A percentile compares a stretch with the other conserved stretches of the same genome.
Conservation (phyloP, 2,797 vertebrate species). For the Hipposideros larvatus region DNA sequence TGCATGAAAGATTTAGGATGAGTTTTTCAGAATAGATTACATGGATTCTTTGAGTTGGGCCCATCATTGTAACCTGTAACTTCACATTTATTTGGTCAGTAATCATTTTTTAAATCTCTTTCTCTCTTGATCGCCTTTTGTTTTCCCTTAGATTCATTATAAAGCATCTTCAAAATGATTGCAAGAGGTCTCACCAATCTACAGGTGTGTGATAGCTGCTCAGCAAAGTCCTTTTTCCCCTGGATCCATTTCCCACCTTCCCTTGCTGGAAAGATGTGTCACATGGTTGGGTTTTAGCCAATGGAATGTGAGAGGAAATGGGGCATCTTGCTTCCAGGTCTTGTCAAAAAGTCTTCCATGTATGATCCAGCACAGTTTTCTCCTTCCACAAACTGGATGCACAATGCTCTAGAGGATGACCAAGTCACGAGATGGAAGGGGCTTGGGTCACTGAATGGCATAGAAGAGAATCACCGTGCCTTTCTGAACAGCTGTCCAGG, state of each 20-base stretch:
- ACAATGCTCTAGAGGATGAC: background rate
- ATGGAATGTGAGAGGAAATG: background rate
- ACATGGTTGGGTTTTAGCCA: background rate
- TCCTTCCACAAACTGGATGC: background rate
- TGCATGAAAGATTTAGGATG: background rate
- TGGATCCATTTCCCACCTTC: background rate
- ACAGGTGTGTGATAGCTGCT: background rate
- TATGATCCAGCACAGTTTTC: background rate
- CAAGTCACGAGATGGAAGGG: background rate
- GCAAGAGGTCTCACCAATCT: background rate
- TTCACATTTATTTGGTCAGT: background rate
- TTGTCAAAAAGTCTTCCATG: background rate
- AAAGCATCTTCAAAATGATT: background rate
- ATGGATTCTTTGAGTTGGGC: background rate
- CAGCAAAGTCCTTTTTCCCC: background rate
- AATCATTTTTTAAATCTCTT: background rate
- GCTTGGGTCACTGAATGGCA: background rate
- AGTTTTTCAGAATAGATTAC: background rate
- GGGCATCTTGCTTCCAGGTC: background rate
- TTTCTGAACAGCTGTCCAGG: background rate
- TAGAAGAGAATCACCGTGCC: background rate
- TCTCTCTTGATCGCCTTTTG: background rate
- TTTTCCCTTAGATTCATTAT: background rate
- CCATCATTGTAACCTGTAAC: background rate
- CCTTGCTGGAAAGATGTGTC: background rate